These are phyloP conservation scores for Propithecus perrieri DNA, from an alignment of 2,797 vertebrate species.

Conservation along the genomic window DNA sequence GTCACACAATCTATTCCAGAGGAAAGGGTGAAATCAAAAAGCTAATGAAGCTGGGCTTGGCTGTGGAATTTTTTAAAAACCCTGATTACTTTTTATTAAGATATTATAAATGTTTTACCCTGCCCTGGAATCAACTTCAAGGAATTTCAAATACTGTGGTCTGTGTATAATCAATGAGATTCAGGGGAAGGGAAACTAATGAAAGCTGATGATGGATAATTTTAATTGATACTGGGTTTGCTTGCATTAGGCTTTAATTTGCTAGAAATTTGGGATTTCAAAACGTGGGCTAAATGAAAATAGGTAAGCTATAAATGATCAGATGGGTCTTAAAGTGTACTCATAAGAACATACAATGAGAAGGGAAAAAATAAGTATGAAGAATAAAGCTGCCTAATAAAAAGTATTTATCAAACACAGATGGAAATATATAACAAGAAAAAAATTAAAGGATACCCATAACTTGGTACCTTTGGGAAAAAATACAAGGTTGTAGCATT, in stretches of 20 bases:
- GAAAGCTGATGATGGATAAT: constrained; percentile 35
- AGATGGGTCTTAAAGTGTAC: neutral
- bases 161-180: neutral
- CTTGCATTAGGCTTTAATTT: constrained; percentile 40
- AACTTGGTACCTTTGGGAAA: neutral
- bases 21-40: neutral
- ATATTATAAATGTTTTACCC: constrained; percentile 27
- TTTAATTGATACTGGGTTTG: neutral
- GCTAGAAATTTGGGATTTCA: constrained; percentile 40
- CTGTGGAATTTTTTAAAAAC: constrained; percentile 14
- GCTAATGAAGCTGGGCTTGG: neutral
- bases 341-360: constrained; percentile 23
- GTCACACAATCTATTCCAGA: neutral
- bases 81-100: neutral
- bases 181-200: neutral
- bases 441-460: neutral
- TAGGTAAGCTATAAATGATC: constrained; percentile 59
- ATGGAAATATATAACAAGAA: constrained; percentile 13
- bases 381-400: constrained; percentile 41
- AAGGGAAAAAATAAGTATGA: neutral
- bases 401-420: constrained; percentile 18
- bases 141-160: constrained; percentile 43
- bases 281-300: constrained; percentile 63
- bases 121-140: constrained; percentile 53
- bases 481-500: neutral